These are phyloP conservation scores for Cephonodes hylas DNA, from an alignment of 2,888 invertebrate genomes.

Conservation along the genomic window DNA sequence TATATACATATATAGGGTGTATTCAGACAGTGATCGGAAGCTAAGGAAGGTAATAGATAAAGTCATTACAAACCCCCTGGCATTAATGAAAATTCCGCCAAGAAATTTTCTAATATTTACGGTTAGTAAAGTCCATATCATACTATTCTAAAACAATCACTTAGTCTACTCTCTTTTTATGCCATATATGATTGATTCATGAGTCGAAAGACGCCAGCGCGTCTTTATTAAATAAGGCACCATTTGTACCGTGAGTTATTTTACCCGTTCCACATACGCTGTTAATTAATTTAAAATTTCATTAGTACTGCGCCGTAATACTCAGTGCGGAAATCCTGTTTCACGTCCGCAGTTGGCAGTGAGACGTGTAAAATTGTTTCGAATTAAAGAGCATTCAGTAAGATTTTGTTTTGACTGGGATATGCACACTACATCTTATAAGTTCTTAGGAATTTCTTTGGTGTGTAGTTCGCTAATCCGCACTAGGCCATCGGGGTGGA, in stretches of 20 bases:
- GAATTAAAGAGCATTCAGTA: not conserved
- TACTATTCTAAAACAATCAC: not conserved
- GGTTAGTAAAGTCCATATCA: no score
- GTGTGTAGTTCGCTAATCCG: no score
- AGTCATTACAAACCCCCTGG: no score
- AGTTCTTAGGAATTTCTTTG: no score
- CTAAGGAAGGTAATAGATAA: no score
- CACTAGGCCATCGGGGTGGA: no score
- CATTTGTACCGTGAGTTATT: slow-evolving; percentile 12
- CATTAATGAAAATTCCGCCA: no score
- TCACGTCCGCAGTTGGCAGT: not conserved
- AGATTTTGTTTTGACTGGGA: not conserved
- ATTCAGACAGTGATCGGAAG: no score
- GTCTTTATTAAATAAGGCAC: slow-evolving; percentile 2
- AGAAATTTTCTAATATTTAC: no score
- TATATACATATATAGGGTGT: no score
- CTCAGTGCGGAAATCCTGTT: slow-evolving; percentile 17
- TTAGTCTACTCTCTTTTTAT: not conserved
- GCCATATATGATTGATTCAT: not conserved
- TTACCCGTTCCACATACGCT: slow-evolving; percentile 13
- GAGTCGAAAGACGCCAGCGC: not conserved
- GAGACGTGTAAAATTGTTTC: not conserved
- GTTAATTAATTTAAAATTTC: slow-evolving; percentile 32
- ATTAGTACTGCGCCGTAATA: slow-evolving; percentile 22
- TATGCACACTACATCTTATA: no score